Conservation (phyloP, 1,140 invertebrate species). For the Phymastichus coffea region DNA sequence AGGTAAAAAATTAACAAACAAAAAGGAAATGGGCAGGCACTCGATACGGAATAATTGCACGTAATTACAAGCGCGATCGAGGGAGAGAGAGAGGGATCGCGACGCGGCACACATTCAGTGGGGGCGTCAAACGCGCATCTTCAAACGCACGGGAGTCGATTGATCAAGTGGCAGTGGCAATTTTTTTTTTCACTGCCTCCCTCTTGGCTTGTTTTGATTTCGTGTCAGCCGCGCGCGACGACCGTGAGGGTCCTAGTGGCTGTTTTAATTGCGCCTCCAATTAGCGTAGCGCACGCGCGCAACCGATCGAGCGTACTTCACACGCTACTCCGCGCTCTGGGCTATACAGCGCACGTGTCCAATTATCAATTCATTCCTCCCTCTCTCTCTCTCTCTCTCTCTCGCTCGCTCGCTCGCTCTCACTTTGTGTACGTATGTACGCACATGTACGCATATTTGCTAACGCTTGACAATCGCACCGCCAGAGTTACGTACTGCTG, state of each 20-base stretch:
- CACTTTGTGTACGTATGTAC: not conserved
- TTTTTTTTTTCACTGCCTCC: slow-evolving; percentile 2
- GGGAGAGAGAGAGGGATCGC: too few species aligned
- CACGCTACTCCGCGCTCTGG: too few species aligned
- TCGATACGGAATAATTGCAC: too few species aligned
- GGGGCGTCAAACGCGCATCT: too few species aligned
- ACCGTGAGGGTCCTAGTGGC: too few species aligned
- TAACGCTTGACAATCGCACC: not conserved
- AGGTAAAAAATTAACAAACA: too few species aligned
- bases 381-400: not conserved
- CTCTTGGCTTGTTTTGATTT: slow-evolving; percentile 35
- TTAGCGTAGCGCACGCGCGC: slow-evolving; percentile 49
- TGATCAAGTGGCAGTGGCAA: slow-evolving; percentile 13
- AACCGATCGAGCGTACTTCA: slow-evolving; percentile 46
- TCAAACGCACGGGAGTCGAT: slow-evolving; percentile 12
- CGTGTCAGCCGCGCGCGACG: slow-evolving; percentile 20
- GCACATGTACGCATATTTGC: not conserved
- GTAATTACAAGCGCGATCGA: too few species aligned
- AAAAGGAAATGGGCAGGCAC: too few species aligned
- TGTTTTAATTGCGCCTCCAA: slow-evolving; percentile 54
- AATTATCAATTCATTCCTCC: slow-evolving; percentile 45
- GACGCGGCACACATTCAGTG: too few species aligned
- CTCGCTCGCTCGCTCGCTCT: too few species aligned
- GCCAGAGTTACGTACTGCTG: too few species aligned
- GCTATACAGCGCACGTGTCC: slow-evolving; percentile 51